Conservation (phyloP, 35 echinoderm and acorn worm genomes). For the Chiridota heheva region DNA sequence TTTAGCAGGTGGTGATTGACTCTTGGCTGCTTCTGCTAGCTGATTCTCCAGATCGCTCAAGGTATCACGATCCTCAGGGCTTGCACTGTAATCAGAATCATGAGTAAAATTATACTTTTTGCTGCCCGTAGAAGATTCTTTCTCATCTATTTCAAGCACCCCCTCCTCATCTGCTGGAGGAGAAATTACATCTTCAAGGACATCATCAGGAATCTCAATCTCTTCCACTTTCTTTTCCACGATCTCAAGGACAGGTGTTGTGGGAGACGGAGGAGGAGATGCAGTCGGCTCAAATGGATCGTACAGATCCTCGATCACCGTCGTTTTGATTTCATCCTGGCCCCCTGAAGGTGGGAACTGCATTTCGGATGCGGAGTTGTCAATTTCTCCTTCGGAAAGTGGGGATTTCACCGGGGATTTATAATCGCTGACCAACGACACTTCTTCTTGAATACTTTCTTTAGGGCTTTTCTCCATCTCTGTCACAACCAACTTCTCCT, state of each 20-base stretch:
- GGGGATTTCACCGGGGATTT: slow-evolving; percentile 36
- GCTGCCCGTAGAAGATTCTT: background rate
- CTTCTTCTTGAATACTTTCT: no score
- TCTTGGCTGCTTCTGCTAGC: background rate
- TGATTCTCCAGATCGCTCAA: slow-evolving; percentile 24
- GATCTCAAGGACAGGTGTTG: background rate
- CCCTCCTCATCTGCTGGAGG: background rate
- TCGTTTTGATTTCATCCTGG: background rate
- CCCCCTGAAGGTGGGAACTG: no score
- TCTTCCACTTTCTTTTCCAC: slow-evolving; percentile 13
- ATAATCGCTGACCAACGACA: slow-evolving; percentile 43
- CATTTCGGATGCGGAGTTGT: no score
- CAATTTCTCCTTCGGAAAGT: background rate
- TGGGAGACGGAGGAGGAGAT: slow-evolving; percentile 52
- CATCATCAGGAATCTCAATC: background rate
- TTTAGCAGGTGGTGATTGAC: background rate
- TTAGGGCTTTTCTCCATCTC: no score
- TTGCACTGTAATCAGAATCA: slow-evolving; percentile 42
- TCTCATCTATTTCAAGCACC: background rate
- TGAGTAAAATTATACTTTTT: slow-evolving; percentile 34
- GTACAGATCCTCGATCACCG: slow-evolving; percentile 31
- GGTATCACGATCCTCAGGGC: slow-evolving; percentile 14
- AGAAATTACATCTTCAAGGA: background rate
- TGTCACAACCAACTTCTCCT: no score
- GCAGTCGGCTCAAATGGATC: slow-evolving; percentile 93